A percentile compares a stretch with the other conserved stretches of the same genome.
phyloP scores from a whole-genome alignment of 2,797 vertebrate species.

The Mareca strepera region DNA sequence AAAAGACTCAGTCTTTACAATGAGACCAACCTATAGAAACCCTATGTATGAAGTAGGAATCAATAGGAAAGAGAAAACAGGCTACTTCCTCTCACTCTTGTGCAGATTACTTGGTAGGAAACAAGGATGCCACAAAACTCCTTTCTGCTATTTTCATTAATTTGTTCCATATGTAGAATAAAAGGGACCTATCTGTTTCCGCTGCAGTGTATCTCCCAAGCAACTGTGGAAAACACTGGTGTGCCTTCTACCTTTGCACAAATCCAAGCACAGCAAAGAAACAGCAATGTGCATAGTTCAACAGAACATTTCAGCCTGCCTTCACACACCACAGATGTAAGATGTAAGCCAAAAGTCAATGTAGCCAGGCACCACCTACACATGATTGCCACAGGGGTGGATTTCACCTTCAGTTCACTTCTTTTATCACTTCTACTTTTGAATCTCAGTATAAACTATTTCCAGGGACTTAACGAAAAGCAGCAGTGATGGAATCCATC shows the following conservation, averaged over 20 bases:
- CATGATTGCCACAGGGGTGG: background rate
- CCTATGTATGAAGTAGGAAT: background rate
- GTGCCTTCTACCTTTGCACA: background rate
- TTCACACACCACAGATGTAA: background rate
- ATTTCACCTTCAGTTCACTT: background rate
- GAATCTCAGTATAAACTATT: background rate
- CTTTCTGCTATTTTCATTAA: background rate
- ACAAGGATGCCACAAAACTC: background rate
- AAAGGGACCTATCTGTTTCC: background rate
- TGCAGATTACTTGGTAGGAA: background rate
- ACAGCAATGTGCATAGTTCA: background rate
- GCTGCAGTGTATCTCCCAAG: background rate
- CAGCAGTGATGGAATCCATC: background rate
- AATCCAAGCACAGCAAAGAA: background rate
- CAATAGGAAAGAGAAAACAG: background rate
- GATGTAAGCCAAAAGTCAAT: background rate
- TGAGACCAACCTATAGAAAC: background rate
- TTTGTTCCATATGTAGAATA: background rate
- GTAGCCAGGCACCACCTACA: background rate
- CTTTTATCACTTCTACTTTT: background rate
- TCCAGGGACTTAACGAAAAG: background rate
- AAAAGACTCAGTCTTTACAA: background rate
- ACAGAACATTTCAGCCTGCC: background rate
- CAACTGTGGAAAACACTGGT: background rate
- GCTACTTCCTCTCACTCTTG: background rate